Evolutionary conservation across 2,888 invertebrate genomes (phyloP).

Genomic region (Xestobium rufovillosum): DNA sequence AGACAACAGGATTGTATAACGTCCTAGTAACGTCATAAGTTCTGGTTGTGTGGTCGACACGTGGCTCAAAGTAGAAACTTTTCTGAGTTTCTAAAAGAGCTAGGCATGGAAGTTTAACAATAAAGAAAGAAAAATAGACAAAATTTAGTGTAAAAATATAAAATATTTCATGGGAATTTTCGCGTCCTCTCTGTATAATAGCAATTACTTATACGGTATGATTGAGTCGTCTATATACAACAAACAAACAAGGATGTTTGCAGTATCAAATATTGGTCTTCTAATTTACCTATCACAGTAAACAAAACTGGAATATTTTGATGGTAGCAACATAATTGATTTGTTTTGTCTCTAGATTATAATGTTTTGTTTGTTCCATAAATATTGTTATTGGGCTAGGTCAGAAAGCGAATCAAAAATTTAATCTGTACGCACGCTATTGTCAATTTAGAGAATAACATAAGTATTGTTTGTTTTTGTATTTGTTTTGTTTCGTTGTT

Average conservation of each 20-base stretch:
- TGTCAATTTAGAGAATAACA: background rate
- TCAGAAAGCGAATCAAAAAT: no score
- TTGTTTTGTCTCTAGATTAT: constrained; percentile 28
- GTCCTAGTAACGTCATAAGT: no score
- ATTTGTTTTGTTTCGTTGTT: no score
- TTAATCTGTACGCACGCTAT: background rate
- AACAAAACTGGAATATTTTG: constrained; percentile 33
- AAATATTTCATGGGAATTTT: constrained; percentile 17
- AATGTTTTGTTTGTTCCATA: background rate
- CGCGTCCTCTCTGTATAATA: constrained; percentile 13
- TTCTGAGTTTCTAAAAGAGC: no score
- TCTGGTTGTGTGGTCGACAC: no score
- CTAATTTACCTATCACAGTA: constrained; percentile 35
- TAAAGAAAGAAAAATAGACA: constrained; percentile 25
- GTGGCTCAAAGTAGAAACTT: no score
- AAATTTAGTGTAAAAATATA: constrained; percentile 19
- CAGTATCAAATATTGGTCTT: constrained; percentile 37
- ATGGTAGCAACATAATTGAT: constrained; percentile 28
- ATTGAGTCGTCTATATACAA: constrained; percentile 30
- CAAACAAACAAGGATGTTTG: constrained; percentile 33
- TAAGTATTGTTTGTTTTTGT: constrained; percentile 3
- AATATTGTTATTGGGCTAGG: constrained; percentile 1
- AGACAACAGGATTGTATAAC: no score
- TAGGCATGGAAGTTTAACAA: no score
- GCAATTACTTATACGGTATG: constrained; percentile 37